These are phyloP conservation scores for Nicator chloris DNA, from an alignment of 2,113 vertebrate genomes.

Conservation along the genomic window DNA sequence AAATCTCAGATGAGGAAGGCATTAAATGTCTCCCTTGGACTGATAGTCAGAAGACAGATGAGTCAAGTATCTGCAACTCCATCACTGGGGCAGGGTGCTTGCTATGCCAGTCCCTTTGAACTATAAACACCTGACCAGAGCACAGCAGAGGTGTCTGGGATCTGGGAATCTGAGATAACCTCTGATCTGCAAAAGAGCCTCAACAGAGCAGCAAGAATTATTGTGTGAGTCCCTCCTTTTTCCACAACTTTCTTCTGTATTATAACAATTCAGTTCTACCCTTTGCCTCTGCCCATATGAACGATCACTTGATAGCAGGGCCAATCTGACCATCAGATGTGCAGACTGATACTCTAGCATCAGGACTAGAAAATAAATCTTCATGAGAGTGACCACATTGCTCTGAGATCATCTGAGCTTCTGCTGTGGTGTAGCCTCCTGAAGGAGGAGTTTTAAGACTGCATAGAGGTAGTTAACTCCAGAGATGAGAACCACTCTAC, in stretches of 20 bases:
- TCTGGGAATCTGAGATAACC: not conserved
- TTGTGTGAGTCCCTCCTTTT: not conserved
- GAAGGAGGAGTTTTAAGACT: not conserved
- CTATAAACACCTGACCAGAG: not conserved
- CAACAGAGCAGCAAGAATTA: not conserved
- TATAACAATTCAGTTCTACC: not conserved
- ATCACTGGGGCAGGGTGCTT: not conserved
- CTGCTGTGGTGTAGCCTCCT: not conserved
- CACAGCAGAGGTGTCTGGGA: not conserved
- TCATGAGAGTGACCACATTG: not conserved
- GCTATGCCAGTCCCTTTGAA: not conserved
- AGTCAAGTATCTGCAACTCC: not conserved
- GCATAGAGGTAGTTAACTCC: not conserved
- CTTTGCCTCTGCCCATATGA: not conserved
- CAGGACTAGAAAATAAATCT: not conserved
- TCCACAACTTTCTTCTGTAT: not conserved
- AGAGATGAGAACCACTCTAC: not conserved
- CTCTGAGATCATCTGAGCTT: not conserved
- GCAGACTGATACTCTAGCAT: not conserved
- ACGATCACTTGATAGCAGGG: not conserved
- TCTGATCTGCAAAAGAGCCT: not conserved
- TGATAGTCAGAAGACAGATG: not conserved
- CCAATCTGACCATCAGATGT: not conserved
- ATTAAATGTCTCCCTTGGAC: not conserved
- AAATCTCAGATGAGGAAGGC: not conserved